A percentile compares a stretch with the other conserved stretches of the same genome.
Conservation (phyloP, 2,888 invertebrate species). For the Thymelicus acteon region DNA sequence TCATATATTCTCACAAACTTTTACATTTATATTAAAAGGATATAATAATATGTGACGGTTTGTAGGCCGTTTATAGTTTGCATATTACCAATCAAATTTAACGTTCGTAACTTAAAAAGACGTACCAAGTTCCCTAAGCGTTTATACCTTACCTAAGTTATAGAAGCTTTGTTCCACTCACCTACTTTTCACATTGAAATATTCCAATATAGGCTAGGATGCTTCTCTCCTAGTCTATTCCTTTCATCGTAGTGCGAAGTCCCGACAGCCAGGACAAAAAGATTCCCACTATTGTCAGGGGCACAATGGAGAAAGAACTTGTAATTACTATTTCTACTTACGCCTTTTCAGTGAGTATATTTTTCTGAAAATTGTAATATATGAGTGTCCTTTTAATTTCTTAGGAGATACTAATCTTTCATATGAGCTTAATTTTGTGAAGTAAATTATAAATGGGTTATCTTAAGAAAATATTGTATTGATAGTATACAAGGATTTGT, state of each 20-base stretch:
- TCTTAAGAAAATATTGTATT: too few relatives aligned
- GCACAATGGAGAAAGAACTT: conserved; percentile 76
- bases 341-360: conserved; percentile 75
- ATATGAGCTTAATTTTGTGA: too few relatives aligned
- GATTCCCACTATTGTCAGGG: conserved; percentile 76
- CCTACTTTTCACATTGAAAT: conserved; percentile 15
- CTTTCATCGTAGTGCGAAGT: conserved; percentile 64
- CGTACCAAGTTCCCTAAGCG: too few relatives aligned
- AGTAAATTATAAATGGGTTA: too few relatives aligned
- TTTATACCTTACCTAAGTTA: too few relatives aligned
- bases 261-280: conserved; percentile 82
- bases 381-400: not conserved
- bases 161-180: not conserved
- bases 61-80: too few relatives aligned
- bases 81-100: too few relatives aligned
- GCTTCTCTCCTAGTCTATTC: not conserved
- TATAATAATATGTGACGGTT: too few relatives aligned
- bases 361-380: conserved; percentile 74
- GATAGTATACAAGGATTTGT: too few relatives aligned
- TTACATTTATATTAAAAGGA: too few relatives aligned
- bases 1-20: too few relatives aligned
- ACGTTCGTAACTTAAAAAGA: too few relatives aligned
- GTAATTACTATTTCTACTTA: conserved; percentile 82
- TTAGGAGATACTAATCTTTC: not conserved
- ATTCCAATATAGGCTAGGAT: conserved; percentile 26